phyloP scores from a whole-genome alignment of 1,140 invertebrate genomes.

The Drosophila willistoni region DNA sequence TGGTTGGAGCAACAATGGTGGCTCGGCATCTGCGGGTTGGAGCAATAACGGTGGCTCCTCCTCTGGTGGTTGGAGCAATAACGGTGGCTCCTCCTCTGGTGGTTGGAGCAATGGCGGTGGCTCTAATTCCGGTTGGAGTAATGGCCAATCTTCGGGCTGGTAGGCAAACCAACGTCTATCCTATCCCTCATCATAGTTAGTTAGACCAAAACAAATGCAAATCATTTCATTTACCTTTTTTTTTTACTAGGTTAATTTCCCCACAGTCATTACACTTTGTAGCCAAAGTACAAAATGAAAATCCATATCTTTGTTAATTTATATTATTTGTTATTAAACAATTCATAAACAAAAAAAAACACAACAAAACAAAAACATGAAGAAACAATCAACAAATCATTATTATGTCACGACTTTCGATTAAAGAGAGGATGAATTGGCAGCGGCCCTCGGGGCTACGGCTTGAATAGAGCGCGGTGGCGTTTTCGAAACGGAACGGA shows the following conservation, averaged over 20 bases:
- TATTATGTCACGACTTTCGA: constrained; percentile 57
- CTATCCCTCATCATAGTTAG: constrained; percentile 40
- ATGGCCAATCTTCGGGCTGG: constrained; percentile 53
- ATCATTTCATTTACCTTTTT: constrained; percentile 54
- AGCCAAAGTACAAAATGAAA: constrained; percentile 25
- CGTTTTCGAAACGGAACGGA: constrained; percentile 1
- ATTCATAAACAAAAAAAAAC: constrained; percentile 27
- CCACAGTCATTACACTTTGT: constrained; percentile 55
- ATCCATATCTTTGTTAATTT: constrained; percentile 29
- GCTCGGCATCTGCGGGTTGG: constrained; percentile 20
- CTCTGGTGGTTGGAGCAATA: constrained; percentile 15
- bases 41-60: constrained; percentile 24
- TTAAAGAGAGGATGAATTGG: constrained; percentile 20
- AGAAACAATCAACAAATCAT: constrained; percentile 33
- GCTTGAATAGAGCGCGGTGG: constrained; percentile 5
- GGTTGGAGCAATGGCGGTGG: constrained; percentile 25
- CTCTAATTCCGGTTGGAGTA: constrained; percentile 15
- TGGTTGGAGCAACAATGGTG: constrained; percentile 32
- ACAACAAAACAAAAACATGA: constrained; percentile 32
- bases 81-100: constrained; percentile 7
- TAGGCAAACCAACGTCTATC: constrained; percentile 28
- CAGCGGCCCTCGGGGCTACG: constrained; percentile 32
- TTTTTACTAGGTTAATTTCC: constrained; percentile 68
- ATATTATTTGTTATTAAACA: constrained; percentile 59
- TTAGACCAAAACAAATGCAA: constrained; percentile 73